Conservation (phyloP, 2,797 vertebrate species). For the Bradypodion pumilum region DNA sequence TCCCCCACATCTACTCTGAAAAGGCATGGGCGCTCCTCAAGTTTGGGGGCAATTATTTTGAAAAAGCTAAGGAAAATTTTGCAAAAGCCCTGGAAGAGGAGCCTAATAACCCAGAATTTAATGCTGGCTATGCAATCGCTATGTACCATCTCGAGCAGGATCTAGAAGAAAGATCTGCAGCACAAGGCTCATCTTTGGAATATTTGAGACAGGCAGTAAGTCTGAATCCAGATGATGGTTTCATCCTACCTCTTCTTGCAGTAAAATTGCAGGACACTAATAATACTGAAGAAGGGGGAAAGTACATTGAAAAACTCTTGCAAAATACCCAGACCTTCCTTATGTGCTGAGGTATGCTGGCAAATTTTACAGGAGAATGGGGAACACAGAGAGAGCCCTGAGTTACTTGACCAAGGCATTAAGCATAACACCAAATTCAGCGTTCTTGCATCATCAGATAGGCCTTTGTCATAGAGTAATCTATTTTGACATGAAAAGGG, state of each 20-base stretch:
- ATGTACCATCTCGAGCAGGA: slow-evolving; percentile 65
- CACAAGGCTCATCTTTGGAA: slow-evolving; percentile 30
- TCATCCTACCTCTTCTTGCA: slow-evolving; percentile 73
- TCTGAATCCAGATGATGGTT: slow-evolving; percentile 69
- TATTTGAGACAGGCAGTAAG: slow-evolving; percentile 70
- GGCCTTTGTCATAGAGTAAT: slow-evolving; percentile 74
- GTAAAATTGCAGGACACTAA: slow-evolving; percentile 67
- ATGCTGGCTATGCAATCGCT: slow-evolving; percentile 72
- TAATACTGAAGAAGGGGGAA: slow-evolving; percentile 61
- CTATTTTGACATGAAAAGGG: slow-evolving; percentile 7
- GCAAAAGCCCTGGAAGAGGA: slow-evolving; percentile 75
- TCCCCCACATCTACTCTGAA: slow-evolving; percentile 76
- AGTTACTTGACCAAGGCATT: slow-evolving; percentile 70
- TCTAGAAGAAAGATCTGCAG: rapidly evolving
- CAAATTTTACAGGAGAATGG: slow-evolving; percentile 75
- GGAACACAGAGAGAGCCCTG: slow-evolving; percentile 61
- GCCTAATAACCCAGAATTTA: slow-evolving; percentile 75
- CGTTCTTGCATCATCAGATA: slow-evolving; percentile 78
- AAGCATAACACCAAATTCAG: slow-evolving; percentile 54
- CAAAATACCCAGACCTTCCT: slow-evolving; percentile 68
- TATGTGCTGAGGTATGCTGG: slow-evolving; percentile 76
- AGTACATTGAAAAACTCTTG: slow-evolving; percentile 72
- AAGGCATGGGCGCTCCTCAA: slow-evolving; percentile 79
- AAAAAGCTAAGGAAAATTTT: slow-evolving; percentile 76
- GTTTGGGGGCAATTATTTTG: slow-evolving; percentile 69